phyloP scores from a whole-genome alignment of 2,113 vertebrate species.

The Lepus timidus region DNA sequence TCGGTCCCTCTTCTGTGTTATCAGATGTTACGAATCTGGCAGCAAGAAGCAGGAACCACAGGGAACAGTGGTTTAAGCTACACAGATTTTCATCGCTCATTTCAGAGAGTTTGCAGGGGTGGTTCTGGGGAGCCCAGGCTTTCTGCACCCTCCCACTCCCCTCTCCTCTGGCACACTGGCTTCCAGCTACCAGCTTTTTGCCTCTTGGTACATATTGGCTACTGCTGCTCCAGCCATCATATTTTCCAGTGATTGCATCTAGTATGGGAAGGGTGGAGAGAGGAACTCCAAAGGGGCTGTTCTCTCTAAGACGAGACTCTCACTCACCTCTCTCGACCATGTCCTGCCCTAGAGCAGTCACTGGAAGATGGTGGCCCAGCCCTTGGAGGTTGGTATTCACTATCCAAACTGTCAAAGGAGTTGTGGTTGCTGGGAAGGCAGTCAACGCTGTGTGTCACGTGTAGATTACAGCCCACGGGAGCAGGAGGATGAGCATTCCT shows the following conservation, averaged over 20 bases:
- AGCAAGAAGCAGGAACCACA: not conserved
- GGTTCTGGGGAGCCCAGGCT: not conserved
- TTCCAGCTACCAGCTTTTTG: not conserved
- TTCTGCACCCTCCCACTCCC: not conserved
- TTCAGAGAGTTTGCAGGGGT: not conserved
- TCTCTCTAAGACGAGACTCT: not conserved
- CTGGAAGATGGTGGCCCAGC: not conserved
- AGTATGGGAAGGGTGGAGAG: not conserved
- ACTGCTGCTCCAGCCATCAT: not conserved
- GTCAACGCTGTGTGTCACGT: not conserved
- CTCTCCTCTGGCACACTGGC: not conserved
- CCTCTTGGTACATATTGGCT: not conserved
- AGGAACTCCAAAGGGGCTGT: not conserved
- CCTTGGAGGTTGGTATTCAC: not conserved
- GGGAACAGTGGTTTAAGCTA: not conserved
- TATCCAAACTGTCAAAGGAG: not conserved
- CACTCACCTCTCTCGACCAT: not conserved
- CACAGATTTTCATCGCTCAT: not conserved
- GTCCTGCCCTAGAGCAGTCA: not conserved
- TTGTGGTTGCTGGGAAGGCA: not conserved
- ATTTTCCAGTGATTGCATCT: not conserved
- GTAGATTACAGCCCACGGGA: not conserved
- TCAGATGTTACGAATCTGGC: not conserved
- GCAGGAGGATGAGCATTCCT: not conserved
- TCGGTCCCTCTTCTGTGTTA: not conserved